These are phyloP conservation scores for Tethea ocularis DNA, from an alignment of 2,888 invertebrate species.

Conservation along the genomic window DNA sequence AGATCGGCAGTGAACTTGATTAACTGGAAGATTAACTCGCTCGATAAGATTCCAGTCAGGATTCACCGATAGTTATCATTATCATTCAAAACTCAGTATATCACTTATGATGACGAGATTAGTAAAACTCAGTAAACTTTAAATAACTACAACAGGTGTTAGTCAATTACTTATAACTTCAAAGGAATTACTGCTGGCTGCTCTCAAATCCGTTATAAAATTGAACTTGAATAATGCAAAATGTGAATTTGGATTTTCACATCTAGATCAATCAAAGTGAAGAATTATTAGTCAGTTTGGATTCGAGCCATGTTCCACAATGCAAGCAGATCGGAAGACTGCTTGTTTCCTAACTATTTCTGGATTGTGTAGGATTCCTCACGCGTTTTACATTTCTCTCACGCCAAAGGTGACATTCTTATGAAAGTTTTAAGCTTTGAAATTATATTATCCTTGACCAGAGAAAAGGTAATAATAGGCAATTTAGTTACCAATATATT, in stretches of 20 bases:
- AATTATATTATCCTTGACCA: no score
- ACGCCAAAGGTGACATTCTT: not conserved
- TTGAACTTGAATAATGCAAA: not conserved
- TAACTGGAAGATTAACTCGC: not conserved
- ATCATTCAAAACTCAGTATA: no score
- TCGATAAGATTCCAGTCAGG: not conserved
- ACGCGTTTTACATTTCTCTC: not conserved
- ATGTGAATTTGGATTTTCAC: not conserved
- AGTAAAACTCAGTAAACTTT: not conserved
- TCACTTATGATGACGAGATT: not conserved
- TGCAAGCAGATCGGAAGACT: not conserved
- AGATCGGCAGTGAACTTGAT: conserved; percentile 1
- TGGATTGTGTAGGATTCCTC: not conserved
- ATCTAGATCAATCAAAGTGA: not conserved
- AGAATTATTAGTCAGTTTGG: not conserved
- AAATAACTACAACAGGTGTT: not conserved
- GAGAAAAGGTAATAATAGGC: not conserved
- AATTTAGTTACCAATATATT: not conserved
- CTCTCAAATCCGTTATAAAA: not conserved
- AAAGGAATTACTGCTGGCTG: no score
- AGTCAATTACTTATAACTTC: no score
- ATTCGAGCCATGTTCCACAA: not conserved
- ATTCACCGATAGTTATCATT: not conserved
- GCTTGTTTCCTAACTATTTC: not conserved
- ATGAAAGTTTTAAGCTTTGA: no score